These are phyloP conservation scores for Glossophaga mutica DNA, from an alignment of 2,797 vertebrate species.

Conservation along the genomic window DNA sequence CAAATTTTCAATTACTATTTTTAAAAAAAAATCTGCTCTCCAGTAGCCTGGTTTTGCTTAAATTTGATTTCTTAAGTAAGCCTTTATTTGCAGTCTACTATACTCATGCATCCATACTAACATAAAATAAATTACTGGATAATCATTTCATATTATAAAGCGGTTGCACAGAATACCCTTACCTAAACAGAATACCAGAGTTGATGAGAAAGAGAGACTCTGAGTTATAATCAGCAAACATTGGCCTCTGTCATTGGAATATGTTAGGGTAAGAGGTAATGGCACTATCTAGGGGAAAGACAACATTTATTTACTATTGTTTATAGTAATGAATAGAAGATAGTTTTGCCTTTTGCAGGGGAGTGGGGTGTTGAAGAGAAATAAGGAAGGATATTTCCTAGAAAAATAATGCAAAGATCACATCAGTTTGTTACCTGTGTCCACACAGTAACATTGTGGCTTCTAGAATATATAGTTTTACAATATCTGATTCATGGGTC, in stretches of 20 bases:
- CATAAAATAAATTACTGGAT: background rate
- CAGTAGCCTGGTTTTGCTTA: background rate
- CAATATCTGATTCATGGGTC: background rate
- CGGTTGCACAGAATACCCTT: background rate
- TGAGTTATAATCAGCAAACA: background rate
- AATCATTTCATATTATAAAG: background rate
- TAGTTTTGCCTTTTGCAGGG: background rate
- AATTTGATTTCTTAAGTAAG: background rate
- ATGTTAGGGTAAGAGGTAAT: background rate
- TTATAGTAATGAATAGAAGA: background rate
- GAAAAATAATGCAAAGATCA: background rate
- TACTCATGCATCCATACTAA: background rate
- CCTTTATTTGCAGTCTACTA: background rate
- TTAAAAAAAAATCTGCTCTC: slow-evolving; percentile 28
- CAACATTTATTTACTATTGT: background rate
- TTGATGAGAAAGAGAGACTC: background rate
- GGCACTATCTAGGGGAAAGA: background rate
- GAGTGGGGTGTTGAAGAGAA: background rate
- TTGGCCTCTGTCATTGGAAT: background rate
- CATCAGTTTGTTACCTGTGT: background rate
- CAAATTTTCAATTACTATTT: background rate
- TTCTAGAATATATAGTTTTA: background rate
- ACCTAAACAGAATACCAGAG: background rate
- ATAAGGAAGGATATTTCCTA: background rate
- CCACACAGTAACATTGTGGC: background rate